Conservation (phyloP, 1,140 invertebrate species). For the Lordiphosa collinella region DNA sequence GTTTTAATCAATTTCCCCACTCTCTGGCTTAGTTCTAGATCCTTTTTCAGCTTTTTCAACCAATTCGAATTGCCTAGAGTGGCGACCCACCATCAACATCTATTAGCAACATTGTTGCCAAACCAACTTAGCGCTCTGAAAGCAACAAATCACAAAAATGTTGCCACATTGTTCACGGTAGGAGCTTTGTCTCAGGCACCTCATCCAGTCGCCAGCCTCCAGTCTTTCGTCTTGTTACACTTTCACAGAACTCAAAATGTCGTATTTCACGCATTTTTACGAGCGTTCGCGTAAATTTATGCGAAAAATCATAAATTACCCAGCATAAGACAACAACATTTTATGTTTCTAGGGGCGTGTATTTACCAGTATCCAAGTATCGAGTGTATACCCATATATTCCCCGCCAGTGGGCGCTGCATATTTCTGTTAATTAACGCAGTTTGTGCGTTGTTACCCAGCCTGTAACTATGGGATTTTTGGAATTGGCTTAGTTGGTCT, state of each 20-base stretch:
- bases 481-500: slow-evolving; percentile 7
- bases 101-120: slow-evolving; percentile 74
- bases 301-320: slow-evolving; percentile 70
- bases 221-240: slow-evolving; percentile 31
- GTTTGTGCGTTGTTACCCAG: slow-evolving; percentile 46
- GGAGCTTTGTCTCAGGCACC: slow-evolving; percentile 31
- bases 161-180: slow-evolving; percentile 65
- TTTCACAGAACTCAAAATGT: too few relatives aligned
- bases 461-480: slow-evolving; percentile 44
- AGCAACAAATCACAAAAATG: slow-evolving; percentile 67
- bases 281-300: slow-evolving; percentile 77
- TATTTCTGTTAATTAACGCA: slow-evolving; percentile 75
- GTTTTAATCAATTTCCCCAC: too few relatives aligned
- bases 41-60: neutral
- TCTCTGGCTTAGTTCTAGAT: too few relatives aligned
- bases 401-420: slow-evolving; percentile 64
- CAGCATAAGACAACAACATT: slow-evolving; percentile 72
- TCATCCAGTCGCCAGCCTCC: slow-evolving; percentile 4
- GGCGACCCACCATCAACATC: slow-evolving; percentile 33
- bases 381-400: too few relatives aligned
- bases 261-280: slow-evolving; percentile 50
- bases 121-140: slow-evolving; percentile 41
- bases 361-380: too few relatives aligned
- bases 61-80: slow-evolving; percentile 22
- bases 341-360: slow-evolving; percentile 76